A percentile compares a stretch with the other conserved stretches of the same genome.
These are phyloP conservation scores for Orchesella flavescens DNA, from an alignment of 2,888 invertebrate genomes.

Conservation along the genomic window DNA sequence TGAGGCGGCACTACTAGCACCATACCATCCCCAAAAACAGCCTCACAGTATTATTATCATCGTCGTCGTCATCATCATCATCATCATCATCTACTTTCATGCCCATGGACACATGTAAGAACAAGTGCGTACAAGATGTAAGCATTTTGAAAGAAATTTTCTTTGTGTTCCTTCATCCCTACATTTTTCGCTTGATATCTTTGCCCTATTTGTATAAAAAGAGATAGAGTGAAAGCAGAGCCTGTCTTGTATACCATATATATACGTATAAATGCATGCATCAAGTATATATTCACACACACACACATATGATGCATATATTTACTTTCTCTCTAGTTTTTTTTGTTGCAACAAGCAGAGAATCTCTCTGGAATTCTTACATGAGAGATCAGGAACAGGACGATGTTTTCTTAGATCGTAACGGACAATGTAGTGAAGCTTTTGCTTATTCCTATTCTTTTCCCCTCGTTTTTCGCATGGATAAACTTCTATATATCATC, in stretches of 20 bases:
- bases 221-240: too few relatives aligned
- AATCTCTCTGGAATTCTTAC: slow-evolving; percentile 55
- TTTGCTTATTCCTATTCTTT: slow-evolving; percentile 48
- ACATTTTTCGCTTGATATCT: not conserved
- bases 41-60: slow-evolving; percentile 17
- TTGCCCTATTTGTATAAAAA: not conserved
- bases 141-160: slow-evolving; percentile 51
- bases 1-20: too few relatives aligned
- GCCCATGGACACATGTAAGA: slow-evolving; percentile 61
- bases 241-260: not conserved
- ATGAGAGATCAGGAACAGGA: slow-evolving; percentile 53
- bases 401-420: slow-evolving; percentile 61
- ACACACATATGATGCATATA: slow-evolving; percentile 50
- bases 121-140: slow-evolving; percentile 66
- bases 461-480: slow-evolving; percentile 58
- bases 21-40: slow-evolving; percentile 5
- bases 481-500: slow-evolving; percentile 59
- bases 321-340: slow-evolving; percentile 47
- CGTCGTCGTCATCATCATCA: slow-evolving; percentile 1
- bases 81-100: slow-evolving; percentile 34
- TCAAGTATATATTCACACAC: not conserved
- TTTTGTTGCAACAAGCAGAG: slow-evolving; percentile 44
- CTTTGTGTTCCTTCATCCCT: slow-evolving; percentile 26
- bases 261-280: not conserved
- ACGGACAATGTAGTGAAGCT: slow-evolving; percentile 58